Percentiles rank a stretch among this genome's conserved stretches.
Evolutionary conservation across 2,113 vertebrate species (phyloP).

Genomic region (Sander vitreus): DNA sequence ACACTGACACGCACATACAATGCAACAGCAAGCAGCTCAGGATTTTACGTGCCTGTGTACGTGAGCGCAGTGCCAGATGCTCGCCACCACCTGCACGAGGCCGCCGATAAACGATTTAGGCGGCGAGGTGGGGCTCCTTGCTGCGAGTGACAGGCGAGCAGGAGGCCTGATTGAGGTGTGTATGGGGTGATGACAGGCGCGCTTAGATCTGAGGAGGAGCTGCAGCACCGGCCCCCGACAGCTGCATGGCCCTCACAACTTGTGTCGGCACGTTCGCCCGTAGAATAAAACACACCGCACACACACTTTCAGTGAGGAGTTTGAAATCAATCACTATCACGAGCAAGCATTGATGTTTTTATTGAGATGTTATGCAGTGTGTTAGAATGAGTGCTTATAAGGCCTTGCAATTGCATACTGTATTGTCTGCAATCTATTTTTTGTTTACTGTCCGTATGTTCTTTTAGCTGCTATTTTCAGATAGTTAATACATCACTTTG

Average conservation of each 20-base stretch:
- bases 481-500: neutral
- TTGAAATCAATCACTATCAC: conserved; percentile 35
- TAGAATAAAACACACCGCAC: conserved; percentile 52
- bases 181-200: conserved; percentile 79
- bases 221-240: conserved; percentile 65
- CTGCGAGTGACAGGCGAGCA: conserved; percentile 76
- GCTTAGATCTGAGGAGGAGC: conserved; percentile 76
- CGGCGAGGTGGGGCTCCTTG: conserved; percentile 56
- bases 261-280: conserved; percentile 75
- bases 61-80: conserved; percentile 51
- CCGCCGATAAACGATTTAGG: conserved; percentile 61
- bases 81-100: conserved; percentile 74
- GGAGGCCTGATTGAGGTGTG: conserved; percentile 83
- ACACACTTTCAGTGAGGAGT: conserved; percentile 29
- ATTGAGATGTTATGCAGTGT: conserved; percentile 1
- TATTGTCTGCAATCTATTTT: neutral
- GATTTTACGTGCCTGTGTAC: conserved; percentile 27
- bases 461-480: neutral
- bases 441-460: neutral
- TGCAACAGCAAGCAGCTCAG: neutral
- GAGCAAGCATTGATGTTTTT: neutral
- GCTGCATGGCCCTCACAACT: conserved; percentile 72
- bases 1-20: conserved; percentile 40
- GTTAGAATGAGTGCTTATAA: neutral
- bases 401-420: neutral